A percentile compares a stretch with the other conserved stretches of the same genome.
Conservation (phyloP, 2,888 invertebrate species). For the Rhamphomyia laevipes region DNA sequence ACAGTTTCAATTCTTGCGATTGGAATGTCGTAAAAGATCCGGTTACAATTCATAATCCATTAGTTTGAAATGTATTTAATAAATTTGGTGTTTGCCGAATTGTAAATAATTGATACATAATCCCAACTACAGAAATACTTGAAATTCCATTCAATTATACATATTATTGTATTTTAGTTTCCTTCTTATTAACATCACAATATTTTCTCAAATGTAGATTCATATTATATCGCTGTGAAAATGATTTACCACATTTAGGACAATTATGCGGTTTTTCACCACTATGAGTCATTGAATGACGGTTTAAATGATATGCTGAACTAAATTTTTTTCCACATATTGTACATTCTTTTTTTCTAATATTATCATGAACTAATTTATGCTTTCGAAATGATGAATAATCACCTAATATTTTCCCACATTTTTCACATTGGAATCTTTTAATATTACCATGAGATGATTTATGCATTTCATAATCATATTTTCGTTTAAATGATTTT, state of each 20-base stretch:
- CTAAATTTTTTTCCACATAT: slow-evolving; percentile 36
- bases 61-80: no score
- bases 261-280: slow-evolving; percentile 37
- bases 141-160: no score
- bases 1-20: no score
- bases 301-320: slow-evolving; percentile 39
- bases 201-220: slow-evolving; percentile 4
- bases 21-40: no score
- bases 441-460: no score
- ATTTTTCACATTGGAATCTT: slow-evolving; percentile 37
- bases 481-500: background rate
- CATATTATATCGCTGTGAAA: slow-evolving; percentile 15
- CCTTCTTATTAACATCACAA: no score
- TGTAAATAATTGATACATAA: no score
- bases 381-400: slow-evolving; percentile 38
- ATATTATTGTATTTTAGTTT: no score
- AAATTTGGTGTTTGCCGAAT: no score
- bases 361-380: slow-evolving; percentile 30
- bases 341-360: slow-evolving; percentile 23
- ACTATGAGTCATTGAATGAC: slow-evolving; percentile 39
- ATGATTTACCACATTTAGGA: slow-evolving; percentile 13
- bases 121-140: no score
- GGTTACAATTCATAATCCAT: no score
- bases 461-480: no score
- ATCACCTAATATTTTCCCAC: slow-evolving; percentile 38